Base-by-base conservation (phyloP, 2,797 vertebrate genomes). In the Paguma larvata region DNA sequence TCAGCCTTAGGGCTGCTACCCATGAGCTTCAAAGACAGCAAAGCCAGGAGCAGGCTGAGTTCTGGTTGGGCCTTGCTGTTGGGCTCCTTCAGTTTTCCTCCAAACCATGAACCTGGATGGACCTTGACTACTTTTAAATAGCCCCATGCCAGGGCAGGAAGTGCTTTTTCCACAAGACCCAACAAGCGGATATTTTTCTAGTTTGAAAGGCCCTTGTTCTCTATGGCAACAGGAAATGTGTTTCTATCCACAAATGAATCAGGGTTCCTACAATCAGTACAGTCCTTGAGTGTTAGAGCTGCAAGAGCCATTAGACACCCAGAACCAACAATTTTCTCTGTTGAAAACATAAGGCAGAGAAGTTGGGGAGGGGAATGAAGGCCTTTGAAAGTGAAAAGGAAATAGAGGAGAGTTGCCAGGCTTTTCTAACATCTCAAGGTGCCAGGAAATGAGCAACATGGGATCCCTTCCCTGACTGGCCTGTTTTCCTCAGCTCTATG, bases 171-270 rank as follows among this genome's bases (percentile, higher is more conserved):
- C 21, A 3, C 56, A 23, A 59, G 56, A 59, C 21, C 56, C 21
- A 21, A 59, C 56, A 59, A 96, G 92, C 79, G 0, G 44, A 96
- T 96, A 46, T 95, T 97, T 94, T 89, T 93, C 94, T 75, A 67
- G 23, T 96, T 92, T 75, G 85, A 85, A 94, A 92, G 86, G 62
- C 53, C 18, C 79, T 91, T 93, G 62, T 96, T 96, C 90, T 77
- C 89, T 96, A 83, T 93, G 79, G 96, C 89, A 96, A 97, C 86
- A 93, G 89, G 79, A 97, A 94, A 91, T 97, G 83, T 94, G 79
- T 91, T 96, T 97, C 92, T 84, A 84, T 79, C 87, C 73, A 34
- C 80, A 87, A 96, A 95, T 96, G 94, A 95, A 96, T 91, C 96
- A 91, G 84, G 86, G 2, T 85, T 92, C 83, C 78, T 95, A 85